These are phyloP conservation scores for Dione vanillae DNA, from an alignment of 2,888 invertebrate genomes.

Conservation along the genomic window DNA sequence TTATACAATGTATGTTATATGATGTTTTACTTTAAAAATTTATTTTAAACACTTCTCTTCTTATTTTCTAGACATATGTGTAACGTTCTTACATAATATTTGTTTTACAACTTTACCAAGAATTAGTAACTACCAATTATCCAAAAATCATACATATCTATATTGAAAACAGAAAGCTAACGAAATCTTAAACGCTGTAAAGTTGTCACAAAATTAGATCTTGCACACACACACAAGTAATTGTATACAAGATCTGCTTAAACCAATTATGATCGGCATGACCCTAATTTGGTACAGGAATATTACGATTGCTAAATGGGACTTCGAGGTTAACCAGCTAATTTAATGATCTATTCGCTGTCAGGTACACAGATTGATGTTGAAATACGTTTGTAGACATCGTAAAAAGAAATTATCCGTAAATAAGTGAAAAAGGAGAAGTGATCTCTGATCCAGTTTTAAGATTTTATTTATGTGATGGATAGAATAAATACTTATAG, in stretches of 20 bases:
- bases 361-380: conserved; percentile 19
- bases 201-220: neutral
- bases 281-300: conserved; percentile 3
- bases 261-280: conserved; percentile 9
- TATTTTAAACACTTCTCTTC: no score
- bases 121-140: no score
- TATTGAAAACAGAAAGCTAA: neutral
- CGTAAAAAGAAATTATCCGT: conserved; percentile 5
- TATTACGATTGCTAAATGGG: conserved; percentile 10
- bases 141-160: neutral
- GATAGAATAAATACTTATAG: no score
- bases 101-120: no score
- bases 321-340: conserved; percentile 9
- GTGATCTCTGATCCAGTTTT: no score
- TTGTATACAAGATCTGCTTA: conserved; percentile 10
- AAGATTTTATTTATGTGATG: no score
- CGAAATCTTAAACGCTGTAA: neutral
- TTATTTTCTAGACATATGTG: no score
- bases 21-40: no score
- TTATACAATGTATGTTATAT: no score
- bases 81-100: no score
- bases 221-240: neutral
- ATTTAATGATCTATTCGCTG: conserved; percentile 17
- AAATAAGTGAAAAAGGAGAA: no score
- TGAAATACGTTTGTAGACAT: neutral